Conservation (phyloP, 2,113 vertebrate species). For the Nothocercus julius region DNA sequence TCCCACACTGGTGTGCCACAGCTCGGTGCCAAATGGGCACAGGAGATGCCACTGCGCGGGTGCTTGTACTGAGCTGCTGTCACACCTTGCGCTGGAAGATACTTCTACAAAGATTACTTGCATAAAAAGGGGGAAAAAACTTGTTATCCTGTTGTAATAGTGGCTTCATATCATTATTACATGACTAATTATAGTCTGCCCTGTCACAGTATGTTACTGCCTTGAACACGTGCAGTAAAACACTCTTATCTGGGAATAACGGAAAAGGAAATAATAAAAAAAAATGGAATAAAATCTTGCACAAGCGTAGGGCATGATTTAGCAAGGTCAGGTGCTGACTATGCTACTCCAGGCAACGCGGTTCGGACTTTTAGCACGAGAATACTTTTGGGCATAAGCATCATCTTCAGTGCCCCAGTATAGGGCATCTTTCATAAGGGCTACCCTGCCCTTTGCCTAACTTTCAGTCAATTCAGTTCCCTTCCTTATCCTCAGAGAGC, state of each 20-base stretch:
- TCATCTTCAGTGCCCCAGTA: not conserved
- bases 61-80: not conserved
- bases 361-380: not conserved
- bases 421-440: too few species aligned
- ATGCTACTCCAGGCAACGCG: not conserved
- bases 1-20: not conserved
- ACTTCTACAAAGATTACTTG: not conserved
- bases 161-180: not conserved
- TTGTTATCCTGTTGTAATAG: not conserved
- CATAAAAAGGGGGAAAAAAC: not conserved
- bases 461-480: not conserved
- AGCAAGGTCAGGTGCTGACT: not conserved
- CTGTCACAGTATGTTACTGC: not conserved
- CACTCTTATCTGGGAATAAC: not conserved
- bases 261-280: too few species aligned
- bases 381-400: not conserved
- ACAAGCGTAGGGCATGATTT: not conserved
- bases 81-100: not conserved
- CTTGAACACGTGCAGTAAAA: not conserved
- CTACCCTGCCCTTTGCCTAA: too few species aligned
- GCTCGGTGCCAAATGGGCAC: not conserved
- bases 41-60: too few species aligned
- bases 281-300: not conserved
- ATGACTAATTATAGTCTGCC: fast-evolving
- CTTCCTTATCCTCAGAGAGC: not conserved